Evolutionary conservation across 2,888 invertebrate genomes (phyloP).

Genomic region (Eutolmus rufibarbis): DNA sequence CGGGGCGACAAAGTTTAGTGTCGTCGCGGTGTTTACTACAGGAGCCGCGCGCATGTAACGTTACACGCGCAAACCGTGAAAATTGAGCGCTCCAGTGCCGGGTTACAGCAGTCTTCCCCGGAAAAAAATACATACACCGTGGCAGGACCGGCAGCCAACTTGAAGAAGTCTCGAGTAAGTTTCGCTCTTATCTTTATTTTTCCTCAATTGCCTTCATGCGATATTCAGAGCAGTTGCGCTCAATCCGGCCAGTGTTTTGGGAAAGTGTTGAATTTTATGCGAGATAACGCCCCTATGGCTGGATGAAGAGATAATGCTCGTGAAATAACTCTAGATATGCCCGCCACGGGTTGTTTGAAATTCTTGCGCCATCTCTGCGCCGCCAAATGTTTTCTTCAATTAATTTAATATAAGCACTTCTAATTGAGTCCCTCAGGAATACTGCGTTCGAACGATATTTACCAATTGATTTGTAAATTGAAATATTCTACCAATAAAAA

Average conservation of each 20-base stretch:
- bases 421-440: neutral
- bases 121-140: neutral
- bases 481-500: neutral
- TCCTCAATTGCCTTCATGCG: neutral
- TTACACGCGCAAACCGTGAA: neutral
- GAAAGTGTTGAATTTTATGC: constrained; percentile 8
- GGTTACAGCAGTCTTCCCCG: neutral
- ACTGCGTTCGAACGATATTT: neutral
- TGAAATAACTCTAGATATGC: neutral
- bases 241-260: neutral
- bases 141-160: neutral
- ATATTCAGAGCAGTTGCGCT: neutral
- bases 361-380: neutral
- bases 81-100: neutral
- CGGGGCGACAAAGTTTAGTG: neutral
- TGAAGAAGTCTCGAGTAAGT: constrained; percentile 8
- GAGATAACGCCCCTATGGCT: neutral
- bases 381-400: neutral
- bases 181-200: constrained; percentile 28
- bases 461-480: neutral
- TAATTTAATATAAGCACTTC: neutral
- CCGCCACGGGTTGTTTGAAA: neutral
- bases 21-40: neutral
- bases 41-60: neutral
- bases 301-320: neutral